These are phyloP conservation scores for rabbit (Oryctolagus cuniculus) DNA, from an alignment of 2,113 vertebrate species.

Conservation along the genomic window DNA sequence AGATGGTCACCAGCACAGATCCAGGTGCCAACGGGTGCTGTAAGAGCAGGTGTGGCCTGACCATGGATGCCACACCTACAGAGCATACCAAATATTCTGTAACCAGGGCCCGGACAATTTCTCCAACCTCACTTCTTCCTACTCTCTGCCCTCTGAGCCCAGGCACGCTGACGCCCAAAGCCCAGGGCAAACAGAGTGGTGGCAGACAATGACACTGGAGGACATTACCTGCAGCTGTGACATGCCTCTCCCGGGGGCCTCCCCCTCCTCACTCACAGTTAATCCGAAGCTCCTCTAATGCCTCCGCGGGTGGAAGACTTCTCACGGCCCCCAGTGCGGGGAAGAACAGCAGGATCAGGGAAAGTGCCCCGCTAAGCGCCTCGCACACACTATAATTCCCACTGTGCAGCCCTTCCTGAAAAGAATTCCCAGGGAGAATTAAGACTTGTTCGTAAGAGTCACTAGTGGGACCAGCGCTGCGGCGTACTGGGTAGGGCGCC, in stretches of 20 bases:
- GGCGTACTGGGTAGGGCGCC: no score
- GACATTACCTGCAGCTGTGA: neutral
- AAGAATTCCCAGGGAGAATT: neutral
- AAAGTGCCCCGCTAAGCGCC: neutral
- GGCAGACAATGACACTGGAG: neutral
- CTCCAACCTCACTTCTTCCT: neutral
- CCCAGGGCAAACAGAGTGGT: neutral
- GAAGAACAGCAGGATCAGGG: neutral
- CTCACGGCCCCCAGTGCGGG: neutral
- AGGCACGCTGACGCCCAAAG: neutral
- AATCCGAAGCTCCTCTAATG: neutral
- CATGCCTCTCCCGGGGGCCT: neutral
- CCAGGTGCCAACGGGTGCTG: neutral
- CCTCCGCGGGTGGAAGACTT: neutral
- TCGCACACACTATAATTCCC: neutral
- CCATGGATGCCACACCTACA: neutral
- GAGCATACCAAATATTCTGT: neutral
- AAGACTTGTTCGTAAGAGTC: neutral
- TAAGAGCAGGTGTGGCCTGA: neutral
- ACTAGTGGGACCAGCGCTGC: no score
- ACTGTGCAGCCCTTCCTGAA: neutral
- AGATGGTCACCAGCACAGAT: neutral
- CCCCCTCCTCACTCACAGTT: neutral
- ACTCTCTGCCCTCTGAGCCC: neutral
- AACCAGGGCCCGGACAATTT: neutral